Evolutionary conservation across 2,113 vertebrate species (phyloP), one percentile per base, ranked within the genome.

Genomic region (Phocoena sinus): DNA sequence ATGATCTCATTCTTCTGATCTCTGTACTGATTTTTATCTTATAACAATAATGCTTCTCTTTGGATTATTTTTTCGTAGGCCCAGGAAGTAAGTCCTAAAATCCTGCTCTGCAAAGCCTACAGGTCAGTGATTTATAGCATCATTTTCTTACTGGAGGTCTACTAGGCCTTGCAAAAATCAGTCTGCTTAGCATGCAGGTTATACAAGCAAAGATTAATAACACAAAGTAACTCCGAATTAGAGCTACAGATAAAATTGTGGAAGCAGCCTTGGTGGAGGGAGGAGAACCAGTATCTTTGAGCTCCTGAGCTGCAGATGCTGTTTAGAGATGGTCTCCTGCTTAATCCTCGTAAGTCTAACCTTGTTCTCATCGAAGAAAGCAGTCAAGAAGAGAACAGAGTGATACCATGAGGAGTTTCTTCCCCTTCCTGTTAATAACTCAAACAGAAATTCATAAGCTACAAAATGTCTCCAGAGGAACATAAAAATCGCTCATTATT

Each of bases 341-440:
- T 93, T 86, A 36, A 50, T 89, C 26, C 14, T 80, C n/a, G 65
- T 58, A 73, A 56, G 53, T 65, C 65, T 84, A 92, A 11, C 25
- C 28, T 83, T 47, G 56, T 70, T 91, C 62, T 82, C 90, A 47
- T 91, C 62, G 76, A 94, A 79, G 71, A 94, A 83, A 94, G 20
- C 14, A 47, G 67, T 87, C 50, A 84, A 79, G 74, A 93, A 65
- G 33, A 77, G 81, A 82, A 53, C 28, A 86, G 21, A 63, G 33
- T 80, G 80, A 65, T 94, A 36, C 41, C 76, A 89, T 83, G 56
- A 84, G 79, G 88, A 73, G 36, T 63, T 79, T 91, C 76, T 53
- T 21, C n/a, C 50, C 26, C 13, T 84, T 96, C 67, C 62, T 76
- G 28, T 88, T 77, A 96, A n/a, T 79, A 84, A 94, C 26, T 96